These are phyloP conservation scores for Grus americana DNA, from an alignment of 2,113 vertebrate species.

Conservation along the genomic window DNA sequence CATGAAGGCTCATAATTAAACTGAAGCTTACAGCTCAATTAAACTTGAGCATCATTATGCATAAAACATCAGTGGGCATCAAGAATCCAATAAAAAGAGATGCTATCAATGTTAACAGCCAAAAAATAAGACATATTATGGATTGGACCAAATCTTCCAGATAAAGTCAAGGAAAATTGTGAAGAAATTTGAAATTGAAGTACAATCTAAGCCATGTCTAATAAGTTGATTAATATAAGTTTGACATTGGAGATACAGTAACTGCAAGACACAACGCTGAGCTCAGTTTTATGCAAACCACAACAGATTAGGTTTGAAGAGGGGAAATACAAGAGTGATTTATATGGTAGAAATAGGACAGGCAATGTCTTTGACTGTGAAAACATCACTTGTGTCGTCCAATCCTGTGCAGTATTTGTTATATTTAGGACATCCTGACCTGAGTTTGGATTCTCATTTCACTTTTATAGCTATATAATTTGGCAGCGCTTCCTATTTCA, in stretches of 20 bases:
- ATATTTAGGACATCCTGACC: background rate
- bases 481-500: background rate
- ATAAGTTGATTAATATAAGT: conserved; percentile 3
- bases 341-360: background rate
- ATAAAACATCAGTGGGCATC: conserved; percentile 73
- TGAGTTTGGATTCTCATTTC: background rate
- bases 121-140: conserved; percentile 63
- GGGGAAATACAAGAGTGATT: background rate
- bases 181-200: conserved; percentile 20
- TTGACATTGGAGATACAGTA: background rate
- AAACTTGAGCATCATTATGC: conserved; percentile 77
- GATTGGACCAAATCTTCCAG: conserved; percentile 26
- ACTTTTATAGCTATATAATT: conserved; percentile 1
- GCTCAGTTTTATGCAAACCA: conserved; percentile 14
- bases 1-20: conserved; percentile 77
- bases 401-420: background rate
- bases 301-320: background rate
- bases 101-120: conserved; percentile 57
- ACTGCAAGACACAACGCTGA: conserved; percentile 13
- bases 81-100: conserved; percentile 69
- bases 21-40: conserved; percentile 78
- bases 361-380: background rate
- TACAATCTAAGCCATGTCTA: background rate
- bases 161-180: conserved; percentile 40
- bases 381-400: conserved; percentile 3